phyloP scores from a whole-genome alignment of 2,113 vertebrate genomes.

The Cricetomys ansorgei region DNA sequence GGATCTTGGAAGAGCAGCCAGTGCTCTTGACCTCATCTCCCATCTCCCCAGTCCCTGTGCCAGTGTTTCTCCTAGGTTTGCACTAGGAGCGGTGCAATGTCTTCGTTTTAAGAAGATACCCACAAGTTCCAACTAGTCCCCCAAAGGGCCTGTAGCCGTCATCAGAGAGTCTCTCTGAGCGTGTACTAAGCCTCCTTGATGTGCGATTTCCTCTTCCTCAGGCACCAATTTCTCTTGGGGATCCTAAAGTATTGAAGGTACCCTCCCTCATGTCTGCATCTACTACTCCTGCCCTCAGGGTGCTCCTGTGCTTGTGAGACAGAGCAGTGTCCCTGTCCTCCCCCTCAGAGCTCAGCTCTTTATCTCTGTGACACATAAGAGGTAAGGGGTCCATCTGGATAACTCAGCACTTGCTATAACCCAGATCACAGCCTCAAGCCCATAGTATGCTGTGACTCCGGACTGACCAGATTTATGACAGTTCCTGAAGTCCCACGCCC shows the following conservation, averaged over 20 bases:
- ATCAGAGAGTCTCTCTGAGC: neutral
- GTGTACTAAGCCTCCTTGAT: neutral
- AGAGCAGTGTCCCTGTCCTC: neutral
- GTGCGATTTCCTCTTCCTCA: neutral
- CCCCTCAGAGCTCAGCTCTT: neutral
- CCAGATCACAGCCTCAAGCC: neutral
- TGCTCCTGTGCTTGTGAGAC: neutral
- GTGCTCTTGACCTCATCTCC: too few relatives aligned
- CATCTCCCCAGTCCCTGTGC: neutral
- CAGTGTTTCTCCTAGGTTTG: neutral
- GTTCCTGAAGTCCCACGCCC: neutral
- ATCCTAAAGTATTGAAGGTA: neutral
- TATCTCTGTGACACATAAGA: neutral
- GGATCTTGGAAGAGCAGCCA: neutral
- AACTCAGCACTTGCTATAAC: neutral
- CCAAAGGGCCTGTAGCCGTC: neutral
- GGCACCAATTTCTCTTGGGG: neutral
- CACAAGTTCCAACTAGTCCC: neutral
- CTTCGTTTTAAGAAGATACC: neutral
- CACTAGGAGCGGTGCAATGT: neutral
- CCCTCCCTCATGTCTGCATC: neutral
- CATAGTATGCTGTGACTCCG: neutral
- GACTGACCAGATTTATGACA: neutral
- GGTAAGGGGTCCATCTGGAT: too few relatives aligned
- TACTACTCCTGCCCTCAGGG: neutral